phyloP scores from a whole-genome alignment of 2,113 vertebrate species.

The Centropristis striata region DNA sequence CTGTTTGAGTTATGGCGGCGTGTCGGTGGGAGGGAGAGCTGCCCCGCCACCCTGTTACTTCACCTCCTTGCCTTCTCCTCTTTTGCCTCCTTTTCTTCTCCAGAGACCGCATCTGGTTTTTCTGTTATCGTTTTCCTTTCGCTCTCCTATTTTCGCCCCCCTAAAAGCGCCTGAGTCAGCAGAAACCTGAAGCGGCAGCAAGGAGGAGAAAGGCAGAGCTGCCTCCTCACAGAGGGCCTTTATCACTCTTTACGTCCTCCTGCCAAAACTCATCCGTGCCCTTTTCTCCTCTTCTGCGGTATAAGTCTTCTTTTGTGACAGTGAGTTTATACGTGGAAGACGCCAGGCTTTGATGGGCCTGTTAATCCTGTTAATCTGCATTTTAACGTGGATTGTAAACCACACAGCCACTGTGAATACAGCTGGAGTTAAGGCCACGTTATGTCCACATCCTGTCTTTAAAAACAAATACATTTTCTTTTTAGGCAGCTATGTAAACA shows the following conservation, averaged over 20 bases:
- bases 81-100: constrained; percentile 44
- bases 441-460: constrained; percentile 15
- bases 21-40: constrained; percentile 38
- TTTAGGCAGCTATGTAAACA: not conserved
- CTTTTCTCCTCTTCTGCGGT: constrained; percentile 28
- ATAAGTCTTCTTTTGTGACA: constrained; percentile 41
- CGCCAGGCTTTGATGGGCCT: constrained; percentile 17
- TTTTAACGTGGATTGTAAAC: constrained; percentile 39
- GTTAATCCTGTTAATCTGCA: constrained; percentile 22
- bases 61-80: constrained; percentile 48
- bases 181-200: constrained; percentile 72
- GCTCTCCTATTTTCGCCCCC: constrained; percentile 32
- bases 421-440: not conserved
- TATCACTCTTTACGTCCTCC: constrained; percentile 40
- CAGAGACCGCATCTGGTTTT: constrained; percentile 76
- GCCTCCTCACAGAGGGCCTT: constrained; percentile 47
- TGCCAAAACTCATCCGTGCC: constrained; percentile 37
- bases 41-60: constrained; percentile 47
- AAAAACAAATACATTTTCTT: not conserved
- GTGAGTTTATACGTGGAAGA: constrained; percentile 19
- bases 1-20: constrained; percentile 55
- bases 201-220: constrained; percentile 39
- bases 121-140: constrained; percentile 52
- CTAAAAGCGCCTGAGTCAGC: constrained; percentile 79
- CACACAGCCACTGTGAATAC: not conserved